Conservation (phyloP, 2,113 vertebrate genomes). For the Galbula dea region DNA sequence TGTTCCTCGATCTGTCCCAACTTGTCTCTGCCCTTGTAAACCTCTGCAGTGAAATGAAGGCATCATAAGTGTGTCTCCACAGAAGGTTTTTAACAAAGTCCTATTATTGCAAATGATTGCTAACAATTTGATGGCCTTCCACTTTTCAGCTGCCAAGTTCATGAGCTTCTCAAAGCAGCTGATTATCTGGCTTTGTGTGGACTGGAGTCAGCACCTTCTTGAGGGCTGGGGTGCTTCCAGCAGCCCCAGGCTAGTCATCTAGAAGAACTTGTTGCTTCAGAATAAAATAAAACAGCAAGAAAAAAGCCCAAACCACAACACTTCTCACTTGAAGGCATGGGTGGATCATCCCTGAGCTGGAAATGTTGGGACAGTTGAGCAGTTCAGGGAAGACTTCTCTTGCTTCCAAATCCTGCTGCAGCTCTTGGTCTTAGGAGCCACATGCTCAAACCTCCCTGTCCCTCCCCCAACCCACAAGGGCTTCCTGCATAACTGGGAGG, state of each 20-base stretch:
- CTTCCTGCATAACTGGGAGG: background rate
- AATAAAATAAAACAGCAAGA: fast-evolving
- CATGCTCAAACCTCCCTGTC: background rate
- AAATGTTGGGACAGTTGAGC: background rate
- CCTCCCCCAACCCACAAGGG: fast-evolving
- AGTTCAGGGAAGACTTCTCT: background rate
- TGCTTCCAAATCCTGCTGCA: background rate
- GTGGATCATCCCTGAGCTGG: background rate
- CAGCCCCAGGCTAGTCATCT: conserved; percentile 3
- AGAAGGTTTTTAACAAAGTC: background rate
- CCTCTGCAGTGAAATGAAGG: background rate
- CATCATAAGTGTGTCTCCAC: background rate
- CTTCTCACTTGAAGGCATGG: background rate
- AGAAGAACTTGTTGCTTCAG: background rate
- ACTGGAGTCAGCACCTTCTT: conserved; percentile 16
- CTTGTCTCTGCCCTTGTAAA: conserved; percentile 12
- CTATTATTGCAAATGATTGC: background rate
- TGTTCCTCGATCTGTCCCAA: background rate
- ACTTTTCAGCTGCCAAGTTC: background rate
- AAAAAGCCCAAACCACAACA: background rate
- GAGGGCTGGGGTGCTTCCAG: conserved; percentile 34
- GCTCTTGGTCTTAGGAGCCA: background rate
- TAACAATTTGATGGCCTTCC: conserved; percentile 1
- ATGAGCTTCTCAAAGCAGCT: conserved; percentile 5
- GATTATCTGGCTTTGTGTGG: conserved; percentile 17